Conservation (phyloP, 37 sponge, comb jelly and placozoan species). For the Halisarca cf. caerulea region DNA sequence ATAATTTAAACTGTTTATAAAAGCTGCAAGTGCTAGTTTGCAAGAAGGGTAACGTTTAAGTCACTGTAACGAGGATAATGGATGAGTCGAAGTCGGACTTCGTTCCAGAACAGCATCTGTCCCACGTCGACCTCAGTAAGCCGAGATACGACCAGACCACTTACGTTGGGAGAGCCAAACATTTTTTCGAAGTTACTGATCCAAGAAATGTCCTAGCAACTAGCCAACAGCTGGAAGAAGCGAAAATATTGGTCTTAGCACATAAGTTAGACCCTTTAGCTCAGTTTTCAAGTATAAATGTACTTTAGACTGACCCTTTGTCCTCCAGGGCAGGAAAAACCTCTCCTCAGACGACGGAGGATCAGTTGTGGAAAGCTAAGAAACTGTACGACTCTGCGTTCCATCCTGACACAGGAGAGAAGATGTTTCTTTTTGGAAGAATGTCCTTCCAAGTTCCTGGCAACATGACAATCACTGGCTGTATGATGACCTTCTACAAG, state of each 20-base stretch:
- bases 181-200: constrained; percentile 88
- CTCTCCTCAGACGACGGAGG: constrained; percentile 71
- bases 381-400: constrained; percentile 91
- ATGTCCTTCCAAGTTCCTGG: constrained; percentile 97
- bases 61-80: no score
- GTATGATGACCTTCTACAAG: constrained; percentile 93
- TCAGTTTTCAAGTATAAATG: no score
- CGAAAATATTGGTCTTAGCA: constrained; percentile 58
- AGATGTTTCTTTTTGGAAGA: constrained; percentile 93
- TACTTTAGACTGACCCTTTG: no score
- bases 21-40: no score
- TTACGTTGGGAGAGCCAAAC: constrained; percentile 83
- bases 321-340: constrained; percentile 40
- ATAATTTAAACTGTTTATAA: no score
- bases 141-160: constrained; percentile 88
- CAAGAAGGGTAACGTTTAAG: no score
- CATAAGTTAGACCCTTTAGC: constrained; percentile 76
- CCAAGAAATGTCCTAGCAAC: constrained; percentile 78
- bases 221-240: constrained; percentile 65
- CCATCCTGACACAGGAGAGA: constrained; percentile 97
- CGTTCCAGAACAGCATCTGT: no score
- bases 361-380: constrained; percentile 89
- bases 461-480: constrained; percentile 91
- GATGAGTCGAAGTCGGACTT: no score
- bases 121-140: constrained; percentile 70